Percentiles rank a stretch among this genome's conserved stretches.
Conservation (phyloP, 64 coral and sea anemone species). For the Platygyra sinensis region DNA sequence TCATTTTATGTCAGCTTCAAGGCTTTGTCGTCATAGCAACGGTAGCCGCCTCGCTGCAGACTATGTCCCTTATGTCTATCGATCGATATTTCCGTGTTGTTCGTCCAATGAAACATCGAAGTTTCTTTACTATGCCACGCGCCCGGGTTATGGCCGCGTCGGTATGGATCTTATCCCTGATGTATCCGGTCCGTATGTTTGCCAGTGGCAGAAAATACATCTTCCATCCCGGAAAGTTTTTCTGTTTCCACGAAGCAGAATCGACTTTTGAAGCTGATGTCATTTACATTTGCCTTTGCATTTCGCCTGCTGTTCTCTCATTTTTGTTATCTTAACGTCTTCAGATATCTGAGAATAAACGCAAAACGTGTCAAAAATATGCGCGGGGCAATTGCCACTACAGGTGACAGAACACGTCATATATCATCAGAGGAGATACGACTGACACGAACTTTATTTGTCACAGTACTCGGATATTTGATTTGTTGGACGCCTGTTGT, state of each 20-base stretch:
- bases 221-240: constrained; percentile 66
- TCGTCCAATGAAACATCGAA: constrained; percentile 40
- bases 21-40: constrained; percentile 49
- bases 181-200: constrained; percentile 43
- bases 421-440: constrained; percentile 3
- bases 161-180: constrained; percentile 2
- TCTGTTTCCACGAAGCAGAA: constrained; percentile 48
- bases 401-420: background rate
- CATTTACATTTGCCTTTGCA: background rate
- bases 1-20: constrained; percentile 56
- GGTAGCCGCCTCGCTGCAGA: constrained; percentile 44
- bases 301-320: constrained; percentile 9
- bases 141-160: constrained; percentile 10
- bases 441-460: constrained; percentile 58
- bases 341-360: constrained; percentile 13
- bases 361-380: background rate
- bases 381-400: background rate
- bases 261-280: background rate
- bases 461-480: constrained; percentile 37
- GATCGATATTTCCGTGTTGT: constrained; percentile 71
- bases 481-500: constrained; percentile 57
- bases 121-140: constrained; percentile 35
- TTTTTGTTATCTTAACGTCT: constrained; percentile 42
- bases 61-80: constrained; percentile 54
- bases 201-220: constrained; percentile 18